Evolutionary conservation across 2,888 invertebrate species (phyloP), one percentile per base, ranked within the genome.

Genomic region (Xestia c-nigrum): DNA sequence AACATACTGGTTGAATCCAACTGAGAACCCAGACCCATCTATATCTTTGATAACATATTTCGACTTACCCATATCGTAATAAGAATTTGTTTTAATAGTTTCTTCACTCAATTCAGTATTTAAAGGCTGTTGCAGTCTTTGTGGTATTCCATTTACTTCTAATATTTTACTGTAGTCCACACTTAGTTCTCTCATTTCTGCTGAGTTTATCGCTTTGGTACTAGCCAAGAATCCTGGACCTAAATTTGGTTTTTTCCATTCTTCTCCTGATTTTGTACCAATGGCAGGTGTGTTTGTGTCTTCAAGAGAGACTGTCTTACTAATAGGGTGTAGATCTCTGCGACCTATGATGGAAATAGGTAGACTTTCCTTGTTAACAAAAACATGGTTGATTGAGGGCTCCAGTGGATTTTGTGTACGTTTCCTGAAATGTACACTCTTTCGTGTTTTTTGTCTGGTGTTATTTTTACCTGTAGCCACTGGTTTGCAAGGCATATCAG

Each of bases 1-100:
- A 1, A 92, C 89, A 76, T 94, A 96, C 77, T 95, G 95, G 75
- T 95, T 96, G 61, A 94, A 94, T 3, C 96, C 96, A 31, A 96
- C 90, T 3, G 96, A 92, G 72, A 96, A 93, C 0, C 96, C 96
- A 52, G 94, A 91, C 0, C 95, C 95, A 78, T 93, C 95, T 24
- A 96, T 91, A 65, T 95, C 92, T 90, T 95, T 95, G 4, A 96
- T 85, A 24, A 93, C 87, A 67, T 94, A 93, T 38, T 94, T 94
- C 14, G 93, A 83, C 74, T 95, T 93, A 1, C 92, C 93, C n/a
- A 91, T 66, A 86, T 94, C 91, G 9, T 89, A 88, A 68, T 85
- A 88, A 0, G 88, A 80, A 50, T 91, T 89, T 0, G 88, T 69
- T 52, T 87, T 85, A 40, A 81, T 69, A 5, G 74, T 83, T 74